Conservation (phyloP, 2,113 vertebrate genomes). For the Lagopus muta region DNA sequence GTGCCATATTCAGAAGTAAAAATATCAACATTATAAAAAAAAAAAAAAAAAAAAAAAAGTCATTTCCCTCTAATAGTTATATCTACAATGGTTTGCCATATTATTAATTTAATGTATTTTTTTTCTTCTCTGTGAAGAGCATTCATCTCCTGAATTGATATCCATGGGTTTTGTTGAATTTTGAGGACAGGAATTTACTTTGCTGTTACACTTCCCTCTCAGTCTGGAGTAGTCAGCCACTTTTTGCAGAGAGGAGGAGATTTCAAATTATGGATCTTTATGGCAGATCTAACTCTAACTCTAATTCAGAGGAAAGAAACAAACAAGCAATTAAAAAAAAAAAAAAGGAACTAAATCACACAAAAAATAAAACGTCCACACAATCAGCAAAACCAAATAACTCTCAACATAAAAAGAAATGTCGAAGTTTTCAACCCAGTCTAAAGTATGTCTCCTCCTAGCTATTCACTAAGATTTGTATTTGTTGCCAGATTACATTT, state of each 20-base stretch:
- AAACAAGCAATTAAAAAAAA: no score
- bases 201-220: background rate
- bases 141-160: background rate
- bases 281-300: background rate
- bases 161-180: background rate
- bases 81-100: background rate
- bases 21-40: background rate
- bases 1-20: background rate
- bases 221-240: rapidly evolving
- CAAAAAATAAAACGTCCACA: no score
- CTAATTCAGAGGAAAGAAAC: no score
- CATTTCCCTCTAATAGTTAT: background rate
- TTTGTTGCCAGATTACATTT: no score
- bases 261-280: background rate
- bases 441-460: no score
- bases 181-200: background rate
- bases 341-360: no score
- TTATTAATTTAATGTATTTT: background rate
- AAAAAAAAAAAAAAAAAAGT: background rate
- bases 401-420: no score
- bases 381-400: no score
- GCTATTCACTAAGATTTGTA: no score
- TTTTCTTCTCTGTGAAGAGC: background rate
- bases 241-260: background rate
- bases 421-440: no score